Evolutionary conservation across 1,140 invertebrate species (phyloP).

Genomic region (Wasmannia auropunctata): DNA sequence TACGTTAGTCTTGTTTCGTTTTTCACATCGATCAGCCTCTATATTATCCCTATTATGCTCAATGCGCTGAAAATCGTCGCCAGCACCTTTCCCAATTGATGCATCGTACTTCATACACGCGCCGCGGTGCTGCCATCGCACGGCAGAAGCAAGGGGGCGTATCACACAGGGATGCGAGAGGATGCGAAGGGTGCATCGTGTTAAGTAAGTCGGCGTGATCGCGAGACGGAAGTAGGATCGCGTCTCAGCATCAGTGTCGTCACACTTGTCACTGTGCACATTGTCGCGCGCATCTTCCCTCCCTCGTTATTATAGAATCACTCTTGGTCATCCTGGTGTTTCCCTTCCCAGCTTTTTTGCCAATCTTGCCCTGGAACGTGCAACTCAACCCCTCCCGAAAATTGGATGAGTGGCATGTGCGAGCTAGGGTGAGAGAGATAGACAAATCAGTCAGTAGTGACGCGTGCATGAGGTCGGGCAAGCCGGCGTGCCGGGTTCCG

Average conservation of each 20-base stretch:
- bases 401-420: slow-evolving; percentile 28
- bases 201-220: slow-evolving; percentile 69
- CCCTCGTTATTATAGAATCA: not conserved
- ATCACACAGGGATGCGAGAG: slow-evolving; percentile 22
- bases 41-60: not conserved
- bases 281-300: slow-evolving; percentile 57
- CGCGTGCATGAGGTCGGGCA: slow-evolving; percentile 58
- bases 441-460: slow-evolving; percentile 41
- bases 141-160: slow-evolving; percentile 30
- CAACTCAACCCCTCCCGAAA: not conserved
- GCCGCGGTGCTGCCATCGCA: slow-evolving; percentile 64
- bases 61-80: not conserved
- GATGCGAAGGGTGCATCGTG: slow-evolving; percentile 23
- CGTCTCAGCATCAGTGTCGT: slow-evolving; percentile 55
- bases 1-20: not conserved
- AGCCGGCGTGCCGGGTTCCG: slow-evolving; percentile 36
- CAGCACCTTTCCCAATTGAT: slow-evolving; percentile 3
- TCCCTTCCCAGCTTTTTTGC: not conserved
- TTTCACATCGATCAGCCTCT: not conserved
- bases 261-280: slow-evolving; percentile 61
- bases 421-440: slow-evolving; percentile 1
- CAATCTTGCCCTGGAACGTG: not conserved
- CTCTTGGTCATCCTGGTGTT: not conserved
- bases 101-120: slow-evolving; percentile 13
- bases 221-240: slow-evolving; percentile 61